Percentiles rank a stretch among this genome's conserved stretches.
Evolutionary conservation across 2,113 vertebrate species (phyloP).

Genomic region (Nycticryphes semicollaris): DNA sequence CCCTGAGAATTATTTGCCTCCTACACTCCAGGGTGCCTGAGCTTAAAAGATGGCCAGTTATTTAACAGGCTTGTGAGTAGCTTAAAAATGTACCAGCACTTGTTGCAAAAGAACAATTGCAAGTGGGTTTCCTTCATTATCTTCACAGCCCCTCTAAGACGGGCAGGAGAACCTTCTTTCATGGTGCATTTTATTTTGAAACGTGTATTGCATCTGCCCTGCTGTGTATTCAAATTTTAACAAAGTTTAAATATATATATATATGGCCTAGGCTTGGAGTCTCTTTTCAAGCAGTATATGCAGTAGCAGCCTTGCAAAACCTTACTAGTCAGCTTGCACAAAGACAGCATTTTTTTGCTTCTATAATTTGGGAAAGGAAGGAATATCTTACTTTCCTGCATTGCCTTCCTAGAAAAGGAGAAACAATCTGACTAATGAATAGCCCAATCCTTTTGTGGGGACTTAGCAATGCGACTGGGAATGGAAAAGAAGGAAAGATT

Average conservation of each 20-base stretch:
- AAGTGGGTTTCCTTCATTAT: background rate
- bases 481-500: background rate
- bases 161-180: background rate
- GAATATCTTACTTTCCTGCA: background rate
- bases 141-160: background rate
- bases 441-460: background rate
- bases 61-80: constrained; percentile 58
- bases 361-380: background rate
- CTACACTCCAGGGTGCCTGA: constrained; percentile 53
- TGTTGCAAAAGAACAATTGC: constrained; percentile 16
- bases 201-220: background rate
- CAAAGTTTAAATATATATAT: background rate
- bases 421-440: background rate
- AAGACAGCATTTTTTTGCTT: background rate
- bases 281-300: background rate
- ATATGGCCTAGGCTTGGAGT: background rate
- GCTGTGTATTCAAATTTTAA: background rate
- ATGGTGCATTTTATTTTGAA: background rate
- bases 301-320: background rate
- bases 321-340: background rate
- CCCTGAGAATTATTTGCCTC: constrained; percentile 54
- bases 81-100: constrained; percentile 40
- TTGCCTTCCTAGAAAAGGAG: background rate
- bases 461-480: background rate
- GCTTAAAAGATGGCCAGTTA: constrained; percentile 69